Conservation (phyloP, 2,888 invertebrate species). For the Aspidapion aeneum region DNA sequence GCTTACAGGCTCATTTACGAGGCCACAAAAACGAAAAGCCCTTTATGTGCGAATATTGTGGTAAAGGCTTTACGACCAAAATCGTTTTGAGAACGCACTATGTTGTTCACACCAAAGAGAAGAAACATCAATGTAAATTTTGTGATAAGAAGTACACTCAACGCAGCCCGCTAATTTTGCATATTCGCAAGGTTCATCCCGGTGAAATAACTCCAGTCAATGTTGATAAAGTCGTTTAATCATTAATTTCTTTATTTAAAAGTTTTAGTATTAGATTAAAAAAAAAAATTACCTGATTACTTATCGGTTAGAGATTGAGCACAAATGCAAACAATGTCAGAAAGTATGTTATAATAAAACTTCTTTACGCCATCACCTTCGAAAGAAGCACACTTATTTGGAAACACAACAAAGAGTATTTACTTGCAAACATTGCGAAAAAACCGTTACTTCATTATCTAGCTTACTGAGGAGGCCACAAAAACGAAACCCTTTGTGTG, state of each 20-base stretch:
- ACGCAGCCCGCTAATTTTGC: constrained; percentile 19
- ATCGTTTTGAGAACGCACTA: constrained; percentile 27
- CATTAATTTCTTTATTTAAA: too few relatives aligned
- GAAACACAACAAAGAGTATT: too few relatives aligned
- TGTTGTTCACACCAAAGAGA: constrained; percentile 24
- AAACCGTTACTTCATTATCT: constrained; percentile 12
- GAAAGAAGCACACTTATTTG: too few relatives aligned
- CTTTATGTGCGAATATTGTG: constrained; percentile 39
- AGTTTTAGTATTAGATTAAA: too few relatives aligned
- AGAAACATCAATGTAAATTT: constrained; percentile 19
- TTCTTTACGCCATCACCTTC: too few relatives aligned
- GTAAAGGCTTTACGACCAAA: constrained; percentile 48
- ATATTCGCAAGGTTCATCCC: constrained; percentile 35
- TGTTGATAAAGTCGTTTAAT: too few relatives aligned
- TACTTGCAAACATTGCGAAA: constrained; percentile 27
- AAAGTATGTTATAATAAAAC: too few relatives aligned
- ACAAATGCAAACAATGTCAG: too few relatives aligned
- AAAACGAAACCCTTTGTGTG: constrained; percentile 25
- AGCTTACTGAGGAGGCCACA: constrained; percentile 18
- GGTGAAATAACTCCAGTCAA: too few relatives aligned
- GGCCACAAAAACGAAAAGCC: constrained; percentile 23
- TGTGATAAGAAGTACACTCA: constrained; percentile 24
- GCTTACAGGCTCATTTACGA: constrained; percentile 18
- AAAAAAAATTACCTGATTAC: too few relatives aligned
- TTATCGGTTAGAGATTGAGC: background rate